Evolutionary conservation across 2,113 vertebrate genomes (phyloP).

Genomic region (Ginglymostoma cirratum): DNA sequence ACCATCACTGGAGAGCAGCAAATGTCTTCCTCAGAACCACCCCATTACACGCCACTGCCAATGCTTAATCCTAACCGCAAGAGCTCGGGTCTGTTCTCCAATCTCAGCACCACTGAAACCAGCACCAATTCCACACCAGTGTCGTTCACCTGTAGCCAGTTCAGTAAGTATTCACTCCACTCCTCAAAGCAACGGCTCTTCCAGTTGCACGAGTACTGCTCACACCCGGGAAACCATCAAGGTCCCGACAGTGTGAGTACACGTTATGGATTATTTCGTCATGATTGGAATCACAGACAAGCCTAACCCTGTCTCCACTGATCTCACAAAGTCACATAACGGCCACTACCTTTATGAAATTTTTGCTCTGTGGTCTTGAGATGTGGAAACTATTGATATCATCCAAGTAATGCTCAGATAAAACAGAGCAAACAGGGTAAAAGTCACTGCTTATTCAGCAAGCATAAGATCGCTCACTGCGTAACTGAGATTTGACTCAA

Average conservation of each 20-base stretch:
- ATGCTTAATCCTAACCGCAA: constrained; percentile 60
- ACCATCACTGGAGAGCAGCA: constrained; percentile 35
- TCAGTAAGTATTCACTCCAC: not conserved
- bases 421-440: not conserved
- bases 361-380: not conserved
- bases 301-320: not conserved
- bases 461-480: not conserved
- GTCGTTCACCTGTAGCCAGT: constrained; percentile 28
- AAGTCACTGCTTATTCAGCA: not conserved
- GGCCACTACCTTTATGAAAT: not conserved
- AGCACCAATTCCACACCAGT: not conserved
- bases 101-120: constrained; percentile 41
- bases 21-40: not conserved
- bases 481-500: not conserved
- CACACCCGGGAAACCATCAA: not conserved
- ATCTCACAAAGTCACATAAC: not conserved
- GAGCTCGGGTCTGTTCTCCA: constrained; percentile 56
- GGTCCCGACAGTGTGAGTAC: not conserved
- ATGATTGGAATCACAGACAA: not conserved
- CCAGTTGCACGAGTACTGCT: constrained; percentile 41
- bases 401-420: not conserved
- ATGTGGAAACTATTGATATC: not conserved
- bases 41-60: constrained; percentile 56
- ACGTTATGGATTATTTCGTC: not conserved
- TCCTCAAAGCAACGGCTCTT: not conserved